Evolutionary conservation across 30 jellyfish, hydroid and myxozoan species (phyloP).

Genomic region (Chrysaora quinquecirrha): DNA sequence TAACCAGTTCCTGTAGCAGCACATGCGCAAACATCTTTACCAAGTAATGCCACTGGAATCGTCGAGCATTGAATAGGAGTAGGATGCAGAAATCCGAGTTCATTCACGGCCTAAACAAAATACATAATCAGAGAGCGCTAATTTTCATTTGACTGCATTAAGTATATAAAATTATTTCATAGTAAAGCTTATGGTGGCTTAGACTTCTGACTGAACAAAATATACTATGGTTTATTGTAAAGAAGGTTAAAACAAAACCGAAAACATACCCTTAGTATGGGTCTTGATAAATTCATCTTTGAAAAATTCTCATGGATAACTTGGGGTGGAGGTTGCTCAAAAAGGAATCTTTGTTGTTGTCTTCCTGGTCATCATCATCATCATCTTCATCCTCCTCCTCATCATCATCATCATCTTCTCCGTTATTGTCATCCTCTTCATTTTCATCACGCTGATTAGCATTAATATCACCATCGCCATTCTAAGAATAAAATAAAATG

Average conservation of each 20-base stretch:
- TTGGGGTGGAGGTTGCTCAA: conserved; percentile 86
- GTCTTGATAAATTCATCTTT: conserved; percentile 89
- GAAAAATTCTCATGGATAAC: conserved; percentile 64
- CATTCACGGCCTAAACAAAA: conserved; percentile 77
- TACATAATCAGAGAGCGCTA: too few relatives aligned
- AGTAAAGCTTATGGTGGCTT: too few relatives aligned
- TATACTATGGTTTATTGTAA: too few relatives aligned
- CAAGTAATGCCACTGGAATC: conserved; percentile 92
- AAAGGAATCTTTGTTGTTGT: conserved; percentile 53
- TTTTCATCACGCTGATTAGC: too few relatives aligned
- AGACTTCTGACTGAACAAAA: too few relatives aligned
- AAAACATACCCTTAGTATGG: conserved; percentile 74
- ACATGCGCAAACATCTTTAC: conserved; percentile 97
- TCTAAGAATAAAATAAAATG: too few relatives aligned
- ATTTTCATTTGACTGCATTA: too few relatives aligned
- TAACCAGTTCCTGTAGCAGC: conserved; percentile 99
- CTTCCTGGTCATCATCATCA: conserved; percentile 34
- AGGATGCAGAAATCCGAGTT: conserved; percentile 86
- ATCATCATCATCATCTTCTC: background rate
- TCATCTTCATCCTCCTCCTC: background rate
- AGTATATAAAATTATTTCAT: too few relatives aligned
- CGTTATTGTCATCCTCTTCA: too few relatives aligned
- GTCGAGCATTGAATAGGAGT: conserved; percentile 90
- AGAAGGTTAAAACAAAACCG: too few relatives aligned
- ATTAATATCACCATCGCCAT: too few relatives aligned